Evolutionary conservation across 1,140 invertebrate genomes (phyloP).

Genomic region (Euwallacea fornicatus): DNA sequence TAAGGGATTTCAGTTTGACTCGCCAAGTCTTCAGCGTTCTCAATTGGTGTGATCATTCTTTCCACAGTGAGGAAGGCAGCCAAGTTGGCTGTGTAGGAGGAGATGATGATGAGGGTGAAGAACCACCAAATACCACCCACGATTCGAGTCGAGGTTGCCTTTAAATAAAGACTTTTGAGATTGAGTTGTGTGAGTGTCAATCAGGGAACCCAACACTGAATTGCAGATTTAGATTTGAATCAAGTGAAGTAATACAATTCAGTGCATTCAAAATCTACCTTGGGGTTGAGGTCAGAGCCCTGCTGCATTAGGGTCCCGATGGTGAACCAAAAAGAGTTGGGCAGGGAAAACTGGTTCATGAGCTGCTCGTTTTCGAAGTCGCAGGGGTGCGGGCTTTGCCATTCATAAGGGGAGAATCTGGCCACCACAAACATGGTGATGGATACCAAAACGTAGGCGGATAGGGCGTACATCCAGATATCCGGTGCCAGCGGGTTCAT

Average conservation of each 20-base stretch:
- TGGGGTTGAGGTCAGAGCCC: conserved; percentile 74
- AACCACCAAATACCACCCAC: conserved; percentile 87
- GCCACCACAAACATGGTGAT: conserved; percentile 84
- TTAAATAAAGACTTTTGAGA: conserved; percentile 16
- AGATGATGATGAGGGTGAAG: conserved; percentile 85
- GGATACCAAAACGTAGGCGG: conserved; percentile 76
- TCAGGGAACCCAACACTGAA: conserved; percentile 19
- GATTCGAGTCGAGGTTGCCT: conserved; percentile 73
- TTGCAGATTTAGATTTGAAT: no score
- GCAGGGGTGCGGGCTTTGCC: conserved; percentile 76
- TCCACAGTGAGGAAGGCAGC: conserved; percentile 87
- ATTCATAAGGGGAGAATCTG: conserved; percentile 78
- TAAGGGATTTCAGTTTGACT: conserved; percentile 82
- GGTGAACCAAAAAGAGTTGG: conserved; percentile 79
- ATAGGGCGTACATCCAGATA: conserved; percentile 80
- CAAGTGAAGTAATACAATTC: background rate
- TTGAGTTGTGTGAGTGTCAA: background rate
- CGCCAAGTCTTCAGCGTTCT: conserved; percentile 81
- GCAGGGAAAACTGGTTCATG: conserved; percentile 69
- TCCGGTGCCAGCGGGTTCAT: conserved; percentile 83
- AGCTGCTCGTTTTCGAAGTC: conserved; percentile 62
- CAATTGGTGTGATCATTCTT: conserved; percentile 83
- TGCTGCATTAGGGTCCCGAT: conserved; percentile 85
- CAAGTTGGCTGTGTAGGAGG: conserved; percentile 86
- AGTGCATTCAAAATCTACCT: conserved; percentile 59